A percentile compares a stretch with the other conserved stretches of the same genome.
phyloP scores from a whole-genome alignment of 1,140 invertebrate species.

The Dendrolimus punctatus region DNA sequence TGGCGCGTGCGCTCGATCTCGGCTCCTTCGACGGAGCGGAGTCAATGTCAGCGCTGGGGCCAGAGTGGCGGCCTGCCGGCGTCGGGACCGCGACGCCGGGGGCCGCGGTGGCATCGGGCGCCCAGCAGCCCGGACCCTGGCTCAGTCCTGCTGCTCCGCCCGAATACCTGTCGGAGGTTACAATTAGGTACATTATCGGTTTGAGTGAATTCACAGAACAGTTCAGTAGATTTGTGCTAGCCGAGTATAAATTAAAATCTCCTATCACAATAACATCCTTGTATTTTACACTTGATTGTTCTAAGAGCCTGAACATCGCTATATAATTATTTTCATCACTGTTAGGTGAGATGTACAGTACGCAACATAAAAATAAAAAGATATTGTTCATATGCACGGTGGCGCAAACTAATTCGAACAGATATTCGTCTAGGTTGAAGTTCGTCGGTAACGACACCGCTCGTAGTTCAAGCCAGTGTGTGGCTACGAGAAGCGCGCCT shows the following conservation, averaged over 20 bases:
- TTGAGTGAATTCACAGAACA: slow-evolving; percentile 19
- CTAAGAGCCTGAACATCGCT: slow-evolving; percentile 18
- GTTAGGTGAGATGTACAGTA: slow-evolving; percentile 18
- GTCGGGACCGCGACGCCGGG: slow-evolving; percentile 30
- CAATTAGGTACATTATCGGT: slow-evolving; percentile 16
- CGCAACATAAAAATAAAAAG: slow-evolving; percentile 19
- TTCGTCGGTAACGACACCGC: slow-evolving; percentile 1
- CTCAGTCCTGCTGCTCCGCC: too few species aligned
- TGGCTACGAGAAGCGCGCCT: slow-evolving; percentile 13
- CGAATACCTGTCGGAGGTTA: slow-evolving; percentile 5
- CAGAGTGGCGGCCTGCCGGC: slow-evolving; percentile 32
- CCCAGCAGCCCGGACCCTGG: slow-evolving; percentile 35
- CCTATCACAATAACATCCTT: slow-evolving; percentile 16
- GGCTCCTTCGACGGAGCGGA: slow-evolving; percentile 25
- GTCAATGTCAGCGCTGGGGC: slow-evolving; percentile 31
- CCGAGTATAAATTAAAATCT: slow-evolving; percentile 24
- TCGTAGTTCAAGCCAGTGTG: slow-evolving; percentile 17
- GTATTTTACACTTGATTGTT: slow-evolving; percentile 16
- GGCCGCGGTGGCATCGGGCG: slow-evolving; percentile 21
- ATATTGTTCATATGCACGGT: slow-evolving; percentile 13
- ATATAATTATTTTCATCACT: slow-evolving; percentile 21
- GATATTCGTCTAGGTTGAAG: slow-evolving; percentile 5
- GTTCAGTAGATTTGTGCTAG: slow-evolving; percentile 20
- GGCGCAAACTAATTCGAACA: slow-evolving; percentile 17
- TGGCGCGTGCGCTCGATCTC: slow-evolving; percentile 16